phyloP scores from a whole-genome alignment of 2,797 vertebrate species.

The Melanotaenia parkinsoni region DNA sequence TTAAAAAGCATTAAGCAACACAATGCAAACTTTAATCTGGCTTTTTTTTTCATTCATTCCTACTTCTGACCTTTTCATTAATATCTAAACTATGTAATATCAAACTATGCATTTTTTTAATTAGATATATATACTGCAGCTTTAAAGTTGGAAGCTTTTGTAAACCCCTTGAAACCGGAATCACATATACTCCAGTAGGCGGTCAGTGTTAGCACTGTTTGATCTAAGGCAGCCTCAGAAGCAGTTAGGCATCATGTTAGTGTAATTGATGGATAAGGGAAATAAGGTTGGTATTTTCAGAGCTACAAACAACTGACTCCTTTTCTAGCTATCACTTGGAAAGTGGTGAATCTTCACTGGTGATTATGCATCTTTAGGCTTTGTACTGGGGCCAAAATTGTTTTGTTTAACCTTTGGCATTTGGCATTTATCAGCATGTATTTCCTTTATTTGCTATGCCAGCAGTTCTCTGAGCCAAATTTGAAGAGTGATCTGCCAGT shows the following conservation, averaged over 20 bases:
- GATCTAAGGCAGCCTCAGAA: conserved; percentile 30
- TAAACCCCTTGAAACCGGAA: not conserved
- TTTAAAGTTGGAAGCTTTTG: not conserved
- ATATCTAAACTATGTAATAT: not conserved
- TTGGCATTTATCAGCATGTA: conserved; percentile 43
- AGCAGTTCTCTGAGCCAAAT: conserved; percentile 43
- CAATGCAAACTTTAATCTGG: too few relatives aligned
- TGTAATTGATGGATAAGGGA: conserved; percentile 46
- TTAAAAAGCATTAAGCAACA: too few relatives aligned
- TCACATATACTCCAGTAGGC: conserved; percentile 19
- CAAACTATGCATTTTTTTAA: not conserved
- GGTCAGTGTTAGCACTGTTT: conserved; percentile 23
- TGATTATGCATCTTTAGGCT: conserved; percentile 42
- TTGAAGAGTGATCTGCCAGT: conserved; percentile 27
- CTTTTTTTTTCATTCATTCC: too few relatives aligned
- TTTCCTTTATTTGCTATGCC: conserved; percentile 44
- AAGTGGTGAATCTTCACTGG: conserved; percentile 25
- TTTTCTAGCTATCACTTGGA: conserved; percentile 29
- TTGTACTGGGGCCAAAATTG: conserved; percentile 25
- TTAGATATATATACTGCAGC: not conserved
- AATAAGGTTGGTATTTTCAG: conserved; percentile 25
- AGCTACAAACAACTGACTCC: not conserved
- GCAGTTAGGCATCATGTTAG: conserved; percentile 39
- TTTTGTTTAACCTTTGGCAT: conserved; percentile 63
- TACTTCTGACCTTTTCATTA: too few relatives aligned